Evolutionary conservation across 2,113 vertebrate genomes (phyloP).

Genomic region (Sphaerodactylus townsendi): DNA sequence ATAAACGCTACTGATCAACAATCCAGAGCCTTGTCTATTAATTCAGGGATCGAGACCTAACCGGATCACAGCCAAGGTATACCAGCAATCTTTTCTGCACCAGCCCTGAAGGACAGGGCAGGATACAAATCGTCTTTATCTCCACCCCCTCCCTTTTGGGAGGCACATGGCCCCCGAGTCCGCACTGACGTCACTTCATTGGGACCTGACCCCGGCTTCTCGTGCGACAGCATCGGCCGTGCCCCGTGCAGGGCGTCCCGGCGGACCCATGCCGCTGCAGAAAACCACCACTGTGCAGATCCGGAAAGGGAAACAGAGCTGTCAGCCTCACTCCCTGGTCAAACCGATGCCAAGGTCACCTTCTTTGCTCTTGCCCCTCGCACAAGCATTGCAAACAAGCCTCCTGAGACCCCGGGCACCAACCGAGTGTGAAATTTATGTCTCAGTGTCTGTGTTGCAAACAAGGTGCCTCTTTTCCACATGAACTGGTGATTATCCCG

Average conservation of each 20-base stretch:
- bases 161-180: accelerated
- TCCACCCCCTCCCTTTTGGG: accelerated
- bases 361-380: neutral
- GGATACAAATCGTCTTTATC: neutral
- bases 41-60: no score
- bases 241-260: slow-evolving; percentile 1
- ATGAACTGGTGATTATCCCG: neutral
- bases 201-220: neutral
- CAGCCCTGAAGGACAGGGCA: neutral
- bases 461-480: slow-evolving; percentile 29
- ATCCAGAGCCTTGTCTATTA: no score
- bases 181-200: slow-evolving; percentile 16
- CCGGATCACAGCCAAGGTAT: no score
- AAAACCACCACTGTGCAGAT: neutral
- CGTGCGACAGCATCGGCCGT: accelerated
- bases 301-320: accelerated
- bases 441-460: slow-evolving; percentile 7
- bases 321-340: neutral
- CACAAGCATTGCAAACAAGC: neutral
- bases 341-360: slow-evolving; percentile 42
- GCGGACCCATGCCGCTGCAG: neutral
- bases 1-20: no score
- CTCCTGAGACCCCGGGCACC: slow-evolving; percentile 22
- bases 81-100: no score
- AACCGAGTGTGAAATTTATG: slow-evolving; percentile 41